These are phyloP conservation scores for Pogonus chalceus DNA, from an alignment of 1,140 invertebrate species.

Conservation along the genomic window DNA sequence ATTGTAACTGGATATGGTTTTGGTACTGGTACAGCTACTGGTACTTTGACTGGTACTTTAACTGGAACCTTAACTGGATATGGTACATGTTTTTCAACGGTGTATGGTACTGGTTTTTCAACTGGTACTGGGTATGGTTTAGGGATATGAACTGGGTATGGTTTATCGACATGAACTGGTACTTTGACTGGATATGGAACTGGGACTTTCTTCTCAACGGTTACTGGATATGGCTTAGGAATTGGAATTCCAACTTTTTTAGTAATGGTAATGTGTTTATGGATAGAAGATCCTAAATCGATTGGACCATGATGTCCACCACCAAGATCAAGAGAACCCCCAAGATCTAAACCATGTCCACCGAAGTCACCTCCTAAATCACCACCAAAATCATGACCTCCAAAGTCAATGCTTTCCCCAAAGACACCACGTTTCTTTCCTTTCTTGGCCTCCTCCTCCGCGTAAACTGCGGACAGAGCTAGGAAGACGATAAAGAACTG, in stretches of 20 bases:
- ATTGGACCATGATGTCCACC: not conserved
- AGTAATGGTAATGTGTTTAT: slow-evolving; percentile 19
- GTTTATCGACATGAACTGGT: slow-evolving; percentile 2
- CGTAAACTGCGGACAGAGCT: not conserved
- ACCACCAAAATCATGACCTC: slow-evolving; percentile 8
- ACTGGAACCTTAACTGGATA: not conserved
- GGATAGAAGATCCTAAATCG: slow-evolving; percentile 13
- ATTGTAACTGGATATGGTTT: slow-evolving; percentile 33
- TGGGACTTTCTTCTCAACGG: slow-evolving; percentile 18
- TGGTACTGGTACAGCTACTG: slow-evolving; percentile 21
- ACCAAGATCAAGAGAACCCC: not conserved
- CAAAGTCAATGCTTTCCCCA: slow-evolving; percentile 12
- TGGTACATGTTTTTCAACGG: not conserved
- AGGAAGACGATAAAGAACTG: not conserved
- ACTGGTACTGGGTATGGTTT: not conserved
- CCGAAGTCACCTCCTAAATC: not conserved
- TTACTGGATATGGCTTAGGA: not conserved
- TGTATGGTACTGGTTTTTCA: not conserved
- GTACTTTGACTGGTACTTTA: slow-evolving; percentile 18
- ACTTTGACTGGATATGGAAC: not conserved
- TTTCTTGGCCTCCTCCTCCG: slow-evolving; percentile 8
- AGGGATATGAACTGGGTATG: not conserved
- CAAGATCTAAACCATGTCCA: not conserved
- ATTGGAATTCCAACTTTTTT: slow-evolving; percentile 18
- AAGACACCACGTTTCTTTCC: slow-evolving; percentile 1